These are phyloP conservation scores for Caradrina kadenii DNA, from an alignment of 2,888 invertebrate species.

Conservation along the genomic window DNA sequence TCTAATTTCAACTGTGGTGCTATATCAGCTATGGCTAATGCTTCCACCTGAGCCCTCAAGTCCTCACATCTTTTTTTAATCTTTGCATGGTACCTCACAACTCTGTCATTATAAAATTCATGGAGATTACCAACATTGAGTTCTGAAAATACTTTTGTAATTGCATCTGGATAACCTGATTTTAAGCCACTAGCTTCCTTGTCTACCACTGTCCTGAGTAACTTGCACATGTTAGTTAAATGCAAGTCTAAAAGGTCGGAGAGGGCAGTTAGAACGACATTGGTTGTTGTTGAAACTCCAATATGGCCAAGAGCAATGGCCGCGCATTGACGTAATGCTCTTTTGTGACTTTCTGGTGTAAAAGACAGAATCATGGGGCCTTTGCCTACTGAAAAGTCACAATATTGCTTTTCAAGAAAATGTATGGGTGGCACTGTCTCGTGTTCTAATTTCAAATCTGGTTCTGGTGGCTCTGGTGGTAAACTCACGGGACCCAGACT, in stretches of 20 bases:
- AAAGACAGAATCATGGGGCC: conserved; percentile 83
- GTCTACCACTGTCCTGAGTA: conserved; percentile 83
- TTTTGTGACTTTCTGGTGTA: conserved; percentile 86
- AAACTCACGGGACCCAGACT: conserved; percentile 78
- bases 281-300: conserved; percentile 82
- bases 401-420: conserved; percentile 83
- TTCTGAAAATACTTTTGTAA: conserved; percentile 87
- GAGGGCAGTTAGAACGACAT: conserved; percentile 80
- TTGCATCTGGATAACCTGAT: conserved; percentile 85
- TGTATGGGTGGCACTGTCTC: conserved; percentile 80
- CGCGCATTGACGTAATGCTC: conserved; percentile 84
- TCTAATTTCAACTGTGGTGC: conserved; percentile 84
- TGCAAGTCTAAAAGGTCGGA: conserved; percentile 84
- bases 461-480: conserved; percentile 80
- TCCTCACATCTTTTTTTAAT: conserved; percentile 80
- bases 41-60: conserved; percentile 78
- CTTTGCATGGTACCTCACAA: conserved; percentile 82
- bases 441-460: conserved; percentile 78
- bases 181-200: conserved; percentile 83
- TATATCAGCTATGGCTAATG: conserved; percentile 79
- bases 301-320: conserved; percentile 86
- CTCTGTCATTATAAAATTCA: conserved; percentile 84
- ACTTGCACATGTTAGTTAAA: conserved; percentile 85
- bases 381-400: conserved; percentile 85
- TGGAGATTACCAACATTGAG: conserved; percentile 84